Base-by-base conservation (phyloP, 2,113 vertebrate genomes). In the Nesogale talazaci region DNA sequence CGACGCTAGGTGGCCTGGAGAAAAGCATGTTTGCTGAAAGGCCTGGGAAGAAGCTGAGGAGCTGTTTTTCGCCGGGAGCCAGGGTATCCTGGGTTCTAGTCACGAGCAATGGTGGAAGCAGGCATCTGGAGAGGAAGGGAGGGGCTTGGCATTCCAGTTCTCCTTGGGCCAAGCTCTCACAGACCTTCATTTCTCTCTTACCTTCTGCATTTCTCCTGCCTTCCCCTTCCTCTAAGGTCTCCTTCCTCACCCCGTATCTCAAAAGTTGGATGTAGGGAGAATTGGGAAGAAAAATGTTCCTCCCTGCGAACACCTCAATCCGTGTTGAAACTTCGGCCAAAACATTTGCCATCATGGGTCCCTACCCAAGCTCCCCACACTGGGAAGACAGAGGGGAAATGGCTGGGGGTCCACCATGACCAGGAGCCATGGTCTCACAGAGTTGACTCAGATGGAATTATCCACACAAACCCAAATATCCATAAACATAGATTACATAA, bases 121-220 rank as follows among this genome's bases (percentile, higher is more conserved):
- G 36, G 20, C 46, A 59, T 10, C 42, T 23, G 19, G 31, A 52
- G 22, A 31, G n/a, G 81, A 63, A 70, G 20, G 72, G 59, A 1
- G 65, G 29, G 27, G 81, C 3, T 7, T 20, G 15, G 31, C 11
- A 17, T n/a, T 8, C 38, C 38, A 7, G 56, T 46, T 34, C 42
- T 46, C 42, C 10, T 46, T 5, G 42, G 42, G 5, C 42, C 10
- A 5, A 10, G 42, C 10, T 46, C 52, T 67, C 1, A 0, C 9
- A 56, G 61, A 9, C 86, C 72, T 40, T 59, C 72, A 1, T 23
- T 56, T 22, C 23, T 5, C 52, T 76, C 72, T 75, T 10, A 14
- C 16, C n/a, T 56, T 52, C 42, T 20, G 2, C 10, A 1, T 52
- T 79, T 63, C 38, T 34, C 23, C 25, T 65, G 17, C 22, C 29